Evolutionary conservation across 2,113 vertebrate genomes (phyloP).

Genomic region (Notarius lentiginosus): DNA sequence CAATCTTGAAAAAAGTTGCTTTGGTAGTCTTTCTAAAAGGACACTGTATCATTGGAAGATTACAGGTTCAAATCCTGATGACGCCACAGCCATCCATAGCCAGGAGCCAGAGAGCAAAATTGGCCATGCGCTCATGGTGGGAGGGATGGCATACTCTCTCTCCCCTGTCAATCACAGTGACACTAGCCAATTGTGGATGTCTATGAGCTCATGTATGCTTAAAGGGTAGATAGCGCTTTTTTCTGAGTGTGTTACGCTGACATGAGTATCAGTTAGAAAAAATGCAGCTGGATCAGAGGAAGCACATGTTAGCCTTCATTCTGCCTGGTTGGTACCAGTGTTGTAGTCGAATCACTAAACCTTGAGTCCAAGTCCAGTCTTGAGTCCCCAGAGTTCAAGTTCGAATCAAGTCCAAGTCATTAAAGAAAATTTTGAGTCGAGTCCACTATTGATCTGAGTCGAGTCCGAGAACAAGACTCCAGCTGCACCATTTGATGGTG

Average conservation of each 20-base stretch:
- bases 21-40: background rate
- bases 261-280: background rate
- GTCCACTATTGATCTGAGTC: too few relatives aligned
- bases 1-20: background rate
- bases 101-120: background rate
- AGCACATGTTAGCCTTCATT: background rate
- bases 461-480: too few relatives aligned
- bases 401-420: too few relatives aligned
- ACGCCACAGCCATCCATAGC: background rate
- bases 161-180: background rate
- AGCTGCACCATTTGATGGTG: too few relatives aligned
- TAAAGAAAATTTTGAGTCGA: too few relatives aligned
- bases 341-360: too few relatives aligned
- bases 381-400: too few relatives aligned
- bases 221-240: background rate
- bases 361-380: too few relatives aligned
- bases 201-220: background rate
- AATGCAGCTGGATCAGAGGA: background rate
- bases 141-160: background rate
- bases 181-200: background rate
- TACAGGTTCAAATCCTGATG: background rate
- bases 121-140: background rate
- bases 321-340: background rate
- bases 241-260: background rate
- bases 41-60: background rate